These are phyloP conservation scores for Pangasius mekongensis DNA, from an alignment of 2,797 vertebrate species.

Conservation along the genomic window DNA sequence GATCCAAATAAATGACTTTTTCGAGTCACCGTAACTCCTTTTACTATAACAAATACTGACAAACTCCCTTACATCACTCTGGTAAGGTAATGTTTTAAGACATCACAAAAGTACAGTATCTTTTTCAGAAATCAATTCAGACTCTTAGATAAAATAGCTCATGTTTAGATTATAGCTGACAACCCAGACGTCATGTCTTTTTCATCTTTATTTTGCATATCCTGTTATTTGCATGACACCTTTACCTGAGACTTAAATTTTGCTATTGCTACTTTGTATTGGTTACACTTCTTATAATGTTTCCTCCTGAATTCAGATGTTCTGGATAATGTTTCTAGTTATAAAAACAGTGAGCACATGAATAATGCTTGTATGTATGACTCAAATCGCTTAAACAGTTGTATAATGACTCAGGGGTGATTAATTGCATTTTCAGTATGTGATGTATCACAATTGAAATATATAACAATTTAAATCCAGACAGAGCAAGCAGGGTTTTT, in stretches of 20 bases:
- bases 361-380: slow-evolving; percentile 9
- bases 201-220: background rate
- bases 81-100: background rate
- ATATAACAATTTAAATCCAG: background rate
- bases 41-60: background rate
- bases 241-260: background rate
- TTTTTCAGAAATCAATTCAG: background rate
- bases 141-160: too few relatives aligned
- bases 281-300: background rate
- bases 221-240: slow-evolving; percentile 7
- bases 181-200: background rate
- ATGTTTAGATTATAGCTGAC: background rate
- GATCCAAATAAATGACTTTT: background rate
- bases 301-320: background rate
- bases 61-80: background rate
- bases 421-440: slow-evolving; percentile 1
- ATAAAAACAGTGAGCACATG: slow-evolving; percentile 1
- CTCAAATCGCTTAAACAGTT: background rate
- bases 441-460: background rate
- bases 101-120: background rate
- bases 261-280: background rate
- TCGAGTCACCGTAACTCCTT: background rate
- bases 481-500: background rate
- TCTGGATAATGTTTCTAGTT: background rate
- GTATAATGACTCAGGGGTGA: slow-evolving; percentile 2